Evolutionary conservation across 2,797 vertebrate genomes (phyloP), one percentile per base, ranked within the genome.

Genomic region (Margarornis squamiger): DNA sequence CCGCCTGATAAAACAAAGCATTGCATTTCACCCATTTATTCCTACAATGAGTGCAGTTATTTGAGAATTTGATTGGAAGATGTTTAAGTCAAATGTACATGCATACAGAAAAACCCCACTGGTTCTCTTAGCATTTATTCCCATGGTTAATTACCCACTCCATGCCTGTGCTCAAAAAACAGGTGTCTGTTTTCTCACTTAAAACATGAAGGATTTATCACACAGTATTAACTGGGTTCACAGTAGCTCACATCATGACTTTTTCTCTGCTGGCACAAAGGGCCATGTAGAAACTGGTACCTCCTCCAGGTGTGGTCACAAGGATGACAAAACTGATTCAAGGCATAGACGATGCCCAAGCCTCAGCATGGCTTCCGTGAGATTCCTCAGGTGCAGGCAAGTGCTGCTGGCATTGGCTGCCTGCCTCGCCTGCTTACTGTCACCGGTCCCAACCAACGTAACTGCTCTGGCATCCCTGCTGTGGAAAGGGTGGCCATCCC

Each of bases 321-420:
- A 16, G 41, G 34, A 45, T 3, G 3, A 20, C 26, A 57, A 63
- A 77, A 84, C 10, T 0, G 11, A 88, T 45, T 17, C 49, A 55
- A 71, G 16, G 19, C 2, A 2, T 0, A 26, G 1, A 2, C 7
- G 12, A 49, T 45, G 34, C 61, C 16, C 27, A 43, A 65, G 19
- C 17, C 41, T 76, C 54, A n/a, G 39, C 1, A 3, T 2, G 7
- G 10, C 14, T 63, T 34, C 51, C 39, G 38, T 48, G 46, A 34
- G 26, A 19, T 34, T 76, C 7, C 26, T 8, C 13, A 19, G 21
- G 62, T 45, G 38, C 43, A 23, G 23, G 11, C 3, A 29, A 7
- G 15, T 59, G 63, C 43, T 83, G 48, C n/a, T 57, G 29, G 38
- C 14, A 1, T 2, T 27, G 49, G 45, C 27, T 92, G 63, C 22